A percentile compares a stretch with the other conserved stretches of the same genome.
These are phyloP conservation scores for Vireo altiloquus DNA, from an alignment of 2,113 vertebrate genomes.

Conservation along the genomic window DNA sequence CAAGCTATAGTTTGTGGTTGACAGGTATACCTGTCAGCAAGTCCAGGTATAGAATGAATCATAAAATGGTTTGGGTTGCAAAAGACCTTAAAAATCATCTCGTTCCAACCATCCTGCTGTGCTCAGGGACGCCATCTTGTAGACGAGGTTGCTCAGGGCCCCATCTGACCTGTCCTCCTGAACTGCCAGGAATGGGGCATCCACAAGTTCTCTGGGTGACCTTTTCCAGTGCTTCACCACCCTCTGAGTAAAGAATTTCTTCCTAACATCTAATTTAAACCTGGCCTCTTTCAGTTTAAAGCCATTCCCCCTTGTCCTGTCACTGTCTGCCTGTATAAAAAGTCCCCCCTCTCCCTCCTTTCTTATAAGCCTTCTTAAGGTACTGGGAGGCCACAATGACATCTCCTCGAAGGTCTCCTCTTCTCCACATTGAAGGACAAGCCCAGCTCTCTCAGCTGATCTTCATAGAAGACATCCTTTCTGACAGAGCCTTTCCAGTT, in stretches of 20 bases:
- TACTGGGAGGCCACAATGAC: background rate
- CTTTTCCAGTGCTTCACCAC: background rate
- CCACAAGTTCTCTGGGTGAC: background rate
- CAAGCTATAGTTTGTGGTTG: background rate
- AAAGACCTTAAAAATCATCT: background rate
- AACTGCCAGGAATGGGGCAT: background rate
- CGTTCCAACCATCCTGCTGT: background rate
- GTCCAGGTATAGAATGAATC: background rate
- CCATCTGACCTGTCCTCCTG: background rate
- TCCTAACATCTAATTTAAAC: background rate
- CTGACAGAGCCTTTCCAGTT: background rate
- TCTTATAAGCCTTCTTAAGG: background rate
- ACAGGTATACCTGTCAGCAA: background rate
- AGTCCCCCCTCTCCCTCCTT: background rate
- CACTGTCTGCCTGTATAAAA: background rate
- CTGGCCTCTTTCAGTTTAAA: background rate
- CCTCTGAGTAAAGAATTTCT: background rate
- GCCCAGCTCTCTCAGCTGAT: background rate
- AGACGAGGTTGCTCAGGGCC: background rate
- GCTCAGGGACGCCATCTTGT: background rate
- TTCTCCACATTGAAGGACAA: background rate
- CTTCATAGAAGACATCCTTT: background rate
- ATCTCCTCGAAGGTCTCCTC: background rate
- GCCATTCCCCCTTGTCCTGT: rapidly evolving
- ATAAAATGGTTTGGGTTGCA: background rate